Percentiles rank a stretch among this genome's conserved stretches.
phyloP scores from a whole-genome alignment of 2,113 vertebrate genomes.

The Saguinus midas region DNA sequence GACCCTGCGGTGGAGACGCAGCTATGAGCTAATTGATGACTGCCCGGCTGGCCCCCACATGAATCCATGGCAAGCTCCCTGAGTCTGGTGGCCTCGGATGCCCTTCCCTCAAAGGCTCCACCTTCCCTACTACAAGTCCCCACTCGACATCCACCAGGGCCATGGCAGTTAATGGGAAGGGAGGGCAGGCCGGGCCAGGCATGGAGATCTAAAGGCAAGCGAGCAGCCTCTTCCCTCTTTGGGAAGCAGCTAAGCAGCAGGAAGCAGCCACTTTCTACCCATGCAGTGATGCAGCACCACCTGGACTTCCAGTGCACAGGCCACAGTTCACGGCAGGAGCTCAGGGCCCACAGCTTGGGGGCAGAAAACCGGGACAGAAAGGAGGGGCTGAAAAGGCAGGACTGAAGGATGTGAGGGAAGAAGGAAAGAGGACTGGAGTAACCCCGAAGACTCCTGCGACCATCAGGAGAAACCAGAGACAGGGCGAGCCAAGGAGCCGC shows the following conservation, averaged over 20 bases:
- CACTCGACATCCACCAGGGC: background rate
- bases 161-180: background rate
- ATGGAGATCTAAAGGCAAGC: background rate
- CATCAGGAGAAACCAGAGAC: background rate
- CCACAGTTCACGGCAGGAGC: background rate
- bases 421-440: background rate
- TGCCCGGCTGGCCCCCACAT: background rate
- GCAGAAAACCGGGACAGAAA: background rate
- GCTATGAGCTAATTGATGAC: background rate
- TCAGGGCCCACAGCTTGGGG: background rate
- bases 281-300: background rate
- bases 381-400: too few species aligned
- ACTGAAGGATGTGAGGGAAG: background rate
- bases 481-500: too few species aligned
- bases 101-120: background rate
- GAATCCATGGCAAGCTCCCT: background rate
- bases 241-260: background rate
- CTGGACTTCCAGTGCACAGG: background rate
- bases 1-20: conserved; percentile 76
- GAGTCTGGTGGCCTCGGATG: background rate
- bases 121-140: background rate
- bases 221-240: background rate
- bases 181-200: background rate
- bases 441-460: background rate
- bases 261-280: background rate